Conservation (phyloP, 2,888 invertebrate genomes). For the Hylaea fasciaria region DNA sequence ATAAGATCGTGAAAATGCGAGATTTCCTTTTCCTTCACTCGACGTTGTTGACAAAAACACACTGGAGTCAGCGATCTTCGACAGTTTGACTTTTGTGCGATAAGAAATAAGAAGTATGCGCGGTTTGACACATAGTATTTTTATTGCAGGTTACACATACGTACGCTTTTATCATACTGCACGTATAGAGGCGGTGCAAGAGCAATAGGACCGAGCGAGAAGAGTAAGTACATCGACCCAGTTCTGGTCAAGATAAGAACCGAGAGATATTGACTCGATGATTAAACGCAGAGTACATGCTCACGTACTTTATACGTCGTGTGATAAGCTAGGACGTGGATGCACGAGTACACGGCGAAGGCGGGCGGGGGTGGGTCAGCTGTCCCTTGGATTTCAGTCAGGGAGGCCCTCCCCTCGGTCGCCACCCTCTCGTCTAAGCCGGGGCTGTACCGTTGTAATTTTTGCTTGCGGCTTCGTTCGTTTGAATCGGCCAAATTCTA, state of each 20-base stretch:
- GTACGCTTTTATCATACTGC: constrained; percentile 13
- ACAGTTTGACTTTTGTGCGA: constrained; percentile 15
- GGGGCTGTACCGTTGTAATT: constrained; percentile 33
- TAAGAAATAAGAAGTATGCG: constrained; percentile 8
- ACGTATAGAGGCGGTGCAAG: constrained; percentile 16
- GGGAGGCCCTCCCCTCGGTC: constrained; percentile 29
- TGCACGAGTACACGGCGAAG: constrained; percentile 32
- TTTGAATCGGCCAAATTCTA: constrained; percentile 24
- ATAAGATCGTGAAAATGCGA: constrained; percentile 20
- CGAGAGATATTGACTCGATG: constrained; percentile 63
- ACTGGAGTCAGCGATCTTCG: constrained; percentile 23
- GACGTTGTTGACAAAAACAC: constrained; percentile 23
- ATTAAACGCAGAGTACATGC: constrained; percentile 49
- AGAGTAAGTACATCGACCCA: constrained; percentile 70
- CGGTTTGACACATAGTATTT: constrained; percentile 4
- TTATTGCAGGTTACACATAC: constrained; percentile 5
- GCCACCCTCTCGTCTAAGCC: constrained; percentile 35
- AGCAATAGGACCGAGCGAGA: constrained; percentile 36
- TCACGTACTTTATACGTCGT: constrained; percentile 24
- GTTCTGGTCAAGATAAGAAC: constrained; percentile 56
- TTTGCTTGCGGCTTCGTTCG: constrained; percentile 27
- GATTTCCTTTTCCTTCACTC: constrained; percentile 19
- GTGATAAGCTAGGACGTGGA: constrained; percentile 37
- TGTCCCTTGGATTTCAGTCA: constrained; percentile 39
- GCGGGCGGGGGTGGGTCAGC: constrained; percentile 37